phyloP scores from a whole-genome alignment of 2,888 invertebrate species.

The Odontocolon sp. region DNA sequence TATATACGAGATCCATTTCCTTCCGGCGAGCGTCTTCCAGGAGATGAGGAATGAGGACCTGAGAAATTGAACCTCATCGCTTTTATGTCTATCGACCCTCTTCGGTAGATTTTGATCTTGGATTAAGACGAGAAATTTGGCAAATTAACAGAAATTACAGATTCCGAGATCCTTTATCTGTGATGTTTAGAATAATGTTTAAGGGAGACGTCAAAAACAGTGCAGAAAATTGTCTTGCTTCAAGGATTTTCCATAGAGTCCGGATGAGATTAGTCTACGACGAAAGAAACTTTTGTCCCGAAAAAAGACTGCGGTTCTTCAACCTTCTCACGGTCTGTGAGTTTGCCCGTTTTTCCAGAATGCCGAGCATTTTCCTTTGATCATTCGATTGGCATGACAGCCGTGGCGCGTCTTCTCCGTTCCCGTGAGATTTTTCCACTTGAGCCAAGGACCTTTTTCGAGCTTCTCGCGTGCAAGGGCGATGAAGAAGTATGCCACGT shows the following conservation, averaged over 20 bases:
- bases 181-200: background rate
- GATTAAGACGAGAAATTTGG: background rate
- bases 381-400: constrained; percentile 49
- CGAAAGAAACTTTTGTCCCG: constrained; percentile 24
- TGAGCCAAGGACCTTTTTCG: constrained; percentile 51
- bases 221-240: constrained; percentile 32
- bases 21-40: background rate
- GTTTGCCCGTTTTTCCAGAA: constrained; percentile 56
- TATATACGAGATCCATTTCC: background rate
- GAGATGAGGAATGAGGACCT: constrained; percentile 11
- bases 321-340: no score
- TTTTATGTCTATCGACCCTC: background rate
- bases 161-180: background rate
- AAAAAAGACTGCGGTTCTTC: no score
- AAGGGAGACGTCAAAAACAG: background rate
- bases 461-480: constrained; percentile 13
- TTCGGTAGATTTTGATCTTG: constrained; percentile 17
- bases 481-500: constrained; percentile 8
- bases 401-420: constrained; percentile 5
- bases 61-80: constrained; percentile 3
- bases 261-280: constrained; percentile 27
- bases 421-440: constrained; percentile 59
- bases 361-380: constrained; percentile 57
- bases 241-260: constrained; percentile 47
- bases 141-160: background rate